Conservation (phyloP, 2,888 invertebrate genomes). For the Bruchidius siliquastri region DNA sequence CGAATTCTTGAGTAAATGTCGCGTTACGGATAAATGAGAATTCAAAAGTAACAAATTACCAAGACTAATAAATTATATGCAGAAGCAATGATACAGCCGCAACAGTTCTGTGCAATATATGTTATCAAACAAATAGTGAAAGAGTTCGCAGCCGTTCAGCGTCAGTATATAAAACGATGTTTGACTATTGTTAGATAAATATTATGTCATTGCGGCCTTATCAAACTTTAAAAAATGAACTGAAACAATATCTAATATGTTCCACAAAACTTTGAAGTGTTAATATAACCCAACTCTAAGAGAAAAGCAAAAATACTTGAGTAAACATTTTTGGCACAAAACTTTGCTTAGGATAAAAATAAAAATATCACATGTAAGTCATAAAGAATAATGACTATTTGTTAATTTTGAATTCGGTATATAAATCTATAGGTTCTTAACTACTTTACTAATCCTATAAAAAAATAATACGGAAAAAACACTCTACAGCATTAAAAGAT, state of each 20-base stretch:
- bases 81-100: background rate
- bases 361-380: background rate
- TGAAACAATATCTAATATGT: background rate
- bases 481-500: background rate
- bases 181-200: background rate
- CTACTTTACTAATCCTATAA: background rate
- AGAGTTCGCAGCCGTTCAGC: background rate
- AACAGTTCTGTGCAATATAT: background rate
- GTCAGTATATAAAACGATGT: background rate
- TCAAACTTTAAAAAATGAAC: background rate
- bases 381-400: background rate
- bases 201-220: background rate
- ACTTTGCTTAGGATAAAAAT: background rate
- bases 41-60: constrained; percentile 12
- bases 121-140: background rate
- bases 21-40: constrained; percentile 7
- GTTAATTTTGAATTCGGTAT: background rate
- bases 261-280: background rate
- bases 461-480: background rate
- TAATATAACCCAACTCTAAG: background rate
- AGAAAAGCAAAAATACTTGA: background rate
- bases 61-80: background rate
- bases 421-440: background rate
- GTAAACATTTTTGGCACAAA: background rate
- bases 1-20: constrained; percentile 13